phyloP scores from a whole-genome alignment of 2,888 invertebrate species.

The Sepioteuthis lessoniana region DNA sequence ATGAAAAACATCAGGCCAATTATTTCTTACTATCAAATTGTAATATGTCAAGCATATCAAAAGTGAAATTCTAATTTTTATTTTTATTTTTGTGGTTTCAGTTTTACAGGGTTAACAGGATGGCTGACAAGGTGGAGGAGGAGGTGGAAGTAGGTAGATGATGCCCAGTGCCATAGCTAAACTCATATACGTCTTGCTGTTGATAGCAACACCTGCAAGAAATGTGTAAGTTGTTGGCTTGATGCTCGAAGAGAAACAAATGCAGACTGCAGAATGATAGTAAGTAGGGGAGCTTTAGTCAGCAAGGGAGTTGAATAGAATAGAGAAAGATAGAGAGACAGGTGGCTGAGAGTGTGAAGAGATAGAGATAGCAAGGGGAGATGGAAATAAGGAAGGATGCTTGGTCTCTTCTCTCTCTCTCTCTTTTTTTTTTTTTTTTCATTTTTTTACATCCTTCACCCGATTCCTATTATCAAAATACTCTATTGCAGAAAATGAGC shows the following conservation, averaged over 20 bases:
- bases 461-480: no score
- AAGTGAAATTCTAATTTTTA: no score
- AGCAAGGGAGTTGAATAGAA: background rate
- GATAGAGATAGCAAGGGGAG: no score
- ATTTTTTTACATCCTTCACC: no score
- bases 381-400: no score
- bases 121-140: background rate
- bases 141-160: background rate
- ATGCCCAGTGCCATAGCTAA: background rate
- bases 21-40: no score
- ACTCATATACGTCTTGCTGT: background rate
- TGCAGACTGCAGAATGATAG: background rate
- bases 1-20: no score
- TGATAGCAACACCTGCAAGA: conserved; percentile 5
- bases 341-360: background rate
- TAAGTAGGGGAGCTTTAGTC: background rate
- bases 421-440: no score
- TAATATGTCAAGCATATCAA: no score
- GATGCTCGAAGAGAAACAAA: background rate
- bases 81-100: no score
- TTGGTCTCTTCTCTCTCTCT: no score
- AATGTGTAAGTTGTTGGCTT: background rate
- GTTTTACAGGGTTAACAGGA: no score
- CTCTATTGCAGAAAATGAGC: background rate
- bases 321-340: background rate